Percentiles rank a stretch among this genome's conserved stretches.
Evolutionary conservation across 2,113 vertebrate genomes (phyloP).

Genomic region (Carassius auratus): DNA sequence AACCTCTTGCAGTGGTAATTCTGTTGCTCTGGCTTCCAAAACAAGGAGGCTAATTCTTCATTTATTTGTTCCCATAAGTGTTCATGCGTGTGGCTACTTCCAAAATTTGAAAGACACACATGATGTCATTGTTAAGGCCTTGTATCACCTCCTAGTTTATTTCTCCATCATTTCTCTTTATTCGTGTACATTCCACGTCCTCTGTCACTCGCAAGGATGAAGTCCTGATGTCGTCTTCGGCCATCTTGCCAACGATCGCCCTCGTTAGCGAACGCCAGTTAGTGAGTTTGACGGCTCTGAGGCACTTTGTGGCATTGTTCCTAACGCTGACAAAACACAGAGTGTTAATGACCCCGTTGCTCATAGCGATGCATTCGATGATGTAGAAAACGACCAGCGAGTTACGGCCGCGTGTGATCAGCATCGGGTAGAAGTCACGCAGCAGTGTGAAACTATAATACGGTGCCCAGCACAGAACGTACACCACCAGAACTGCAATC

Average conservation of each 20-base stretch:
- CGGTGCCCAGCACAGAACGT: conserved; percentile 94
- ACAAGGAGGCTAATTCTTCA: not conserved
- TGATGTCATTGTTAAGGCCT: not conserved
- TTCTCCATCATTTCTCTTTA: conserved; percentile 19
- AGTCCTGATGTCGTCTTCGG: conserved; percentile 72
- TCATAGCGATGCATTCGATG: conserved; percentile 96
- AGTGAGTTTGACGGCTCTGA: conserved; percentile 75
- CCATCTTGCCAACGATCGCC: conserved; percentile 66
- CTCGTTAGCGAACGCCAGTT: conserved; percentile 71
- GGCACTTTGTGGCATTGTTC: conserved; percentile 84
- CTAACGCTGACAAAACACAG: conserved; percentile 90
- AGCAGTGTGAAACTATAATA: conserved; percentile 90
- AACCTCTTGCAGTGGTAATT: too few relatives aligned
- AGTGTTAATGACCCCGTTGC: conserved; percentile 96
- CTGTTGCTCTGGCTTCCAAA: not conserved
- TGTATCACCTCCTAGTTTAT: not conserved
- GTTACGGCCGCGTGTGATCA: conserved; percentile 90
- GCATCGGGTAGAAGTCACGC: conserved; percentile 89
- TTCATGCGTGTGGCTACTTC: not conserved
- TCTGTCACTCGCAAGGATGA: conserved; percentile 75
- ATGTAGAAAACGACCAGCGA: conserved; percentile 92
- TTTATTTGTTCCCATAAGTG: not conserved
- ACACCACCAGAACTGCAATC: conserved; percentile 86
- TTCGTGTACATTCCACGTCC: conserved; percentile 44
- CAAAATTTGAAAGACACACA: not conserved